Evolutionary conservation across 2,113 vertebrate genomes (phyloP).

Genomic region (Puntigrus tetrazona): DNA sequence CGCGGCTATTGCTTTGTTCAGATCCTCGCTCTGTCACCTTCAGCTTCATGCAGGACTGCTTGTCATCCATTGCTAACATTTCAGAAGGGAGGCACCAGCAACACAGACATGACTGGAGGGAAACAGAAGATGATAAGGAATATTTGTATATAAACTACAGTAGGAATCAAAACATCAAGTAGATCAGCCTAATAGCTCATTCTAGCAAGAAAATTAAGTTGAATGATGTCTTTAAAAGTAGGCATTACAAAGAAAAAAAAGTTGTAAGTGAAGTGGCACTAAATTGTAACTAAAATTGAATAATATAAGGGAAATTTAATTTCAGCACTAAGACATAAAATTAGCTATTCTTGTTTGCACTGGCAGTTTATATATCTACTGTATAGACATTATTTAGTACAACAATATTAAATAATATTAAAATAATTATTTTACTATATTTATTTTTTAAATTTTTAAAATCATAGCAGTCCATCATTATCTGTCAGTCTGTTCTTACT

Average conservation of each 20-base stretch:
- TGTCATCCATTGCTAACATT: conserved; percentile 87
- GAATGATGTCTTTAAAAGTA: neutral
- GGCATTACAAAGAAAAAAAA: neutral
- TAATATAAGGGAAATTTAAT: neutral
- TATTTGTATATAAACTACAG: neutral
- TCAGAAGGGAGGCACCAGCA: conserved; percentile 93
- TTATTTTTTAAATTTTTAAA: neutral
- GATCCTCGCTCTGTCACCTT: conserved; percentile 87
- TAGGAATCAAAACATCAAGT: neutral
- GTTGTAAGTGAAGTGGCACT: neutral
- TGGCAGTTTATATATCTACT: too few relatives aligned
- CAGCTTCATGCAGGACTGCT: conserved; percentile 91
- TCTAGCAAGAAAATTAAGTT: neutral
- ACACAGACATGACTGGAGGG: conserved; percentile 87
- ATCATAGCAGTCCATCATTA: neutral
- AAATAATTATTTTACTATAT: neutral
- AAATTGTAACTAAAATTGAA: neutral
- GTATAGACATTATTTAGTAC: neutral
- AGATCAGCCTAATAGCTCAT: neutral
- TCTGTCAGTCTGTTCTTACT: conserved; percentile 72
- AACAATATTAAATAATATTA: too few relatives aligned
- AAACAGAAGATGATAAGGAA: neutral
- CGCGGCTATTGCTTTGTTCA: conserved; percentile 88
- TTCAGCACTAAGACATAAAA: neutral
- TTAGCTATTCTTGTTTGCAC: neutral